These are phyloP conservation scores for Thecocarcelia acutangulata DNA, from an alignment of 2,888 invertebrate genomes.

Conservation along the genomic window DNA sequence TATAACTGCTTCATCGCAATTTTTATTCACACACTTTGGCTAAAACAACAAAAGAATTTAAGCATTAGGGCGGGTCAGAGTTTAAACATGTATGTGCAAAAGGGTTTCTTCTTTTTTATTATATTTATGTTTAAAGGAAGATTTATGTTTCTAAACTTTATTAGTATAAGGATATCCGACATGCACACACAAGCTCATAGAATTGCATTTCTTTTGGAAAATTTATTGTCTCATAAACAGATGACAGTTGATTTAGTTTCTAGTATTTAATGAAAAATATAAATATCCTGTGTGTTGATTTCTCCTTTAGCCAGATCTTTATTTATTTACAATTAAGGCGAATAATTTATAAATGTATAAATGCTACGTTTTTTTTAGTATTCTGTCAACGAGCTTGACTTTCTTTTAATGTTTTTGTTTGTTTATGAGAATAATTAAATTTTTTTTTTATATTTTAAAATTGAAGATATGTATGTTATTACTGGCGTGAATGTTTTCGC, in stretches of 20 bases:
- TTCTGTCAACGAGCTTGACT: neutral
- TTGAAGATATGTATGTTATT: neutral
- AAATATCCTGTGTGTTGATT: slow-evolving; percentile 50
- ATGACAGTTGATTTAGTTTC: slow-evolving; percentile 45
- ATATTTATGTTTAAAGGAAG: slow-evolving; percentile 20
- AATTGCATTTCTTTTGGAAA: slow-evolving; percentile 14
- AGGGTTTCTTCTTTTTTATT: neutral
- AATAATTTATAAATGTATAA: slow-evolving; percentile 45
- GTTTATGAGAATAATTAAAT: slow-evolving; percentile 18
- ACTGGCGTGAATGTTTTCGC: too few relatives aligned
- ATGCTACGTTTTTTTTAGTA: neutral
- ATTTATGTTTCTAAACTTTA: slow-evolving; percentile 51
- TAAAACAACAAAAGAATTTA: slow-evolving; percentile 49
- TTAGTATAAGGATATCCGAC: slow-evolving; percentile 36
- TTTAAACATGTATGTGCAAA: slow-evolving; percentile 38
- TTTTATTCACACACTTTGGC: slow-evolving; percentile 52
- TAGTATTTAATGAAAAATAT: slow-evolving; percentile 47
- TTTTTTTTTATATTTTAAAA: slow-evolving; percentile 1
- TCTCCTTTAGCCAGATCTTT: slow-evolving; percentile 25
- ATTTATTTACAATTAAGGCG: slow-evolving; percentile 54
- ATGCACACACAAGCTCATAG: neutral
- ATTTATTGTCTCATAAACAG: slow-evolving; percentile 54
- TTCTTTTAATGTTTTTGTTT: slow-evolving; percentile 2
- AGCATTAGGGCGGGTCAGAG: slow-evolving; percentile 58
- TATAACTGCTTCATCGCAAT: slow-evolving; percentile 46